A percentile compares a stretch with the other conserved stretches of the same genome.
These are phyloP conservation scores for Pontoporia blainvillei DNA, from an alignment of 2,113 vertebrate genomes.

Conservation along the genomic window DNA sequence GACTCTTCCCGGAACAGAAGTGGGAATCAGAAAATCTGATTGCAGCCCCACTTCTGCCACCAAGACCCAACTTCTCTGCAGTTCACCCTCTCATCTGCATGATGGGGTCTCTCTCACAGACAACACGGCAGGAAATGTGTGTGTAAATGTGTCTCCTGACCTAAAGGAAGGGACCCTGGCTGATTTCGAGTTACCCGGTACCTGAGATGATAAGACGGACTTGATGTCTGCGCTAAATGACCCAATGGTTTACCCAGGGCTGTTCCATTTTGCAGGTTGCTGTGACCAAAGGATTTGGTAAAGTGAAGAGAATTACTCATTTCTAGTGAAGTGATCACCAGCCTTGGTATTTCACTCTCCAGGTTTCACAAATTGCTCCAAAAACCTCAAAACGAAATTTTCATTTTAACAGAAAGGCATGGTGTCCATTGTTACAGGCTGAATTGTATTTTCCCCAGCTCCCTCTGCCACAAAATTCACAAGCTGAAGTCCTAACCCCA, in stretches of 20 bases:
- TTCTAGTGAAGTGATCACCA: neutral
- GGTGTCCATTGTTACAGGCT: rapidly evolving
- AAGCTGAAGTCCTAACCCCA: rapidly evolving
- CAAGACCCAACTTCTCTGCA: too few species aligned
- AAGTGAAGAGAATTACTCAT: neutral
- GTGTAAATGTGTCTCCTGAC: rapidly evolving
- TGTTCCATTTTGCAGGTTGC: neutral
- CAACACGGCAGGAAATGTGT: rapidly evolving
- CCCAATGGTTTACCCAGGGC: rapidly evolving
- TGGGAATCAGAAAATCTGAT: rapidly evolving
- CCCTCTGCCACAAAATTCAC: neutral
- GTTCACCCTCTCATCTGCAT: neutral
- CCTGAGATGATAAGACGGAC: rapidly evolving
- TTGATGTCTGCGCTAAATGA: neutral
- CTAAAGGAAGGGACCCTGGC: neutral
- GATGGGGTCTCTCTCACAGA: neutral
- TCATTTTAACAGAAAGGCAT: neutral
- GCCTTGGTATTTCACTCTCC: neutral
- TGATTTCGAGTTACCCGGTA: rapidly evolving
- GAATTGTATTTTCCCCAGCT: neutral
- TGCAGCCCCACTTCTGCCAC: rapidly evolving
- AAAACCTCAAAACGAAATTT: neutral
- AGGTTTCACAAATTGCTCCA: neutral
- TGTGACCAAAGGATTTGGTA: neutral
- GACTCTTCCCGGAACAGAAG: neutral